Conservation (phyloP, 2,113 vertebrate genomes). For the Acrocephalus arundinaceus region DNA sequence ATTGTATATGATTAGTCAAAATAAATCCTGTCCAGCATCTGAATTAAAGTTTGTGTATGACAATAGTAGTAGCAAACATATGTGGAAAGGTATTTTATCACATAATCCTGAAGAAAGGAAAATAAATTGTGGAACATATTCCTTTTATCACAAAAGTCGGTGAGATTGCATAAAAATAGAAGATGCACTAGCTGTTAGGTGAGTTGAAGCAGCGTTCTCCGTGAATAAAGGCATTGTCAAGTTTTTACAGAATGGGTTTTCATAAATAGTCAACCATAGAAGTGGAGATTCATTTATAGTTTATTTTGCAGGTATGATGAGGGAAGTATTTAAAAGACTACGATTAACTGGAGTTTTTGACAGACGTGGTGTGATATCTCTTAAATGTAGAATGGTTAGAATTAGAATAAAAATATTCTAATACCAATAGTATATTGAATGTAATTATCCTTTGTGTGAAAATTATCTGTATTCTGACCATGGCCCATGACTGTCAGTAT, state of each 20-base stretch:
- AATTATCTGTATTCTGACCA: not conserved
- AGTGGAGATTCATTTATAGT: not conserved
- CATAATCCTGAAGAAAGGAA: not conserved
- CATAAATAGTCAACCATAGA: not conserved
- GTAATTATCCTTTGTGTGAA: not conserved
- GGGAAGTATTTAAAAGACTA: not conserved
- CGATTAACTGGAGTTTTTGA: not conserved
- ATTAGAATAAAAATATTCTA: not conserved
- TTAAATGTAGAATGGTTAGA: not conserved
- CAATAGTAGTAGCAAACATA: not conserved
- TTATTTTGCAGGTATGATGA: not conserved
- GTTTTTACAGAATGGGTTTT: not conserved
- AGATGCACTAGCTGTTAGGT: not conserved
- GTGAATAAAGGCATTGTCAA: not conserved
- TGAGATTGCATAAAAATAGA: not conserved
- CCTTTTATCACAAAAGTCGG: not conserved
- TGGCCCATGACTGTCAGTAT: not conserved
- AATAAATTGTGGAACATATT: not conserved
- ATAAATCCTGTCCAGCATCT: not conserved
- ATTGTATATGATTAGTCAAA: not conserved
- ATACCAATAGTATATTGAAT: not conserved
- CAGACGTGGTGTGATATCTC: not conserved
- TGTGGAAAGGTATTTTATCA: not conserved
- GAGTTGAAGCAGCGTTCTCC: not conserved
- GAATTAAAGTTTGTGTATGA: not conserved